Evolutionary conservation across 1,140 invertebrate species (phyloP).

Genomic region (Halesus radiatus): DNA sequence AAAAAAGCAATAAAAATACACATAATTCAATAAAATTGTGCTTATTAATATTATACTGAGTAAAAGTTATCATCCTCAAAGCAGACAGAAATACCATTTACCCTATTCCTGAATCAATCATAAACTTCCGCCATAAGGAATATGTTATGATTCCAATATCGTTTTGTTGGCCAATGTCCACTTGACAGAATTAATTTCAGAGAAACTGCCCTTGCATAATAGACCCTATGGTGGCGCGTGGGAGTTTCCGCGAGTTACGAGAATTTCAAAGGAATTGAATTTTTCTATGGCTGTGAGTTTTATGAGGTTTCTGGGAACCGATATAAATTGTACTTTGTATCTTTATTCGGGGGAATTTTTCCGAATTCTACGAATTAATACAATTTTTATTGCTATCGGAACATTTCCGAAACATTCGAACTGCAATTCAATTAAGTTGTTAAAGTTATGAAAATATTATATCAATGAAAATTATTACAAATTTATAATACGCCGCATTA

Average conservation of each 20-base stretch:
- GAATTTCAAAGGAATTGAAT: neutral
- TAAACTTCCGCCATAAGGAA: constrained; percentile 32
- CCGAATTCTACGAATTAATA: too few relatives aligned
- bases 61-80: constrained; percentile 2
- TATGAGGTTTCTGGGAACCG: neutral
- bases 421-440: too few relatives aligned
- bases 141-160: constrained; percentile 25
- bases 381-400: too few relatives aligned
- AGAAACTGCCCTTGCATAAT: constrained; percentile 5
- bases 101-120: constrained; percentile 17
- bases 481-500: too few relatives aligned
- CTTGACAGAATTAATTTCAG: constrained; percentile 18
- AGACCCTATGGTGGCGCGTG: neutral
- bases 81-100: neutral
- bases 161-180: constrained; percentile 20
- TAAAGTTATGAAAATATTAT: too few relatives aligned
- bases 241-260: neutral
- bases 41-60: too few relatives aligned
- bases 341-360: too few relatives aligned
- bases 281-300: neutral
- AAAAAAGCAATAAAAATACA: too few relatives aligned
- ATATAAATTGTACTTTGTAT: too few relatives aligned
- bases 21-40: too few relatives aligned
- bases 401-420: too few relatives aligned
- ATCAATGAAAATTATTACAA: too few relatives aligned